Conservation (phyloP, 2,888 invertebrate species). For the Ophion ventricosus region DNA sequence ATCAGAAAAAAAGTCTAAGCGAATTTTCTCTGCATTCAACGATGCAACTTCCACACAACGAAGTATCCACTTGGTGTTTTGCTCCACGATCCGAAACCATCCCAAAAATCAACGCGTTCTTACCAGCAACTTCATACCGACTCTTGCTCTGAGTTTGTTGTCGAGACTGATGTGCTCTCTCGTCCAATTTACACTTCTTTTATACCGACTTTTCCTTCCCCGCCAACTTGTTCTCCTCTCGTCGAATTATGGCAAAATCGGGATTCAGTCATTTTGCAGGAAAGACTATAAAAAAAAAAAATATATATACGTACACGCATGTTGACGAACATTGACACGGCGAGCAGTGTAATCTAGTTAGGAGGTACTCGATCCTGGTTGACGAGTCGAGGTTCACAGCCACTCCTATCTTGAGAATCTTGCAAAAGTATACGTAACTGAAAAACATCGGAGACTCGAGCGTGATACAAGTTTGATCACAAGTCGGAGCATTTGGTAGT, state of each 20-base stretch:
- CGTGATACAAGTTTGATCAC: conserved; percentile 46
- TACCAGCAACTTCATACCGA: conserved; percentile 76
- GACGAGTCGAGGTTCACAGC: conserved; percentile 66
- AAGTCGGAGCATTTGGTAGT: conserved; percentile 19
- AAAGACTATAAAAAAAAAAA: background rate
- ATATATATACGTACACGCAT: background rate
- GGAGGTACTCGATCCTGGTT: conserved; percentile 61
- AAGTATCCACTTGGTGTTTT: background rate
- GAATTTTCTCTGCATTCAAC: too few species aligned
- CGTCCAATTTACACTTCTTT: conserved; percentile 72
- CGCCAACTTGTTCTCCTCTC: conserved; percentile 62
- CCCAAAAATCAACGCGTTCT: conserved; percentile 50
- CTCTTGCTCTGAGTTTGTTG: conserved; percentile 57
- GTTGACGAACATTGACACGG: conserved; percentile 55
- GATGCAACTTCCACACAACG: background rate
- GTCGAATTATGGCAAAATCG: conserved; percentile 72
- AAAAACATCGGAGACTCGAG: conserved; percentile 36
- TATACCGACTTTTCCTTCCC: conserved; percentile 71
- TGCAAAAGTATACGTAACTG: conserved; percentile 69
- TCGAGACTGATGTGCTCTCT: conserved; percentile 70
- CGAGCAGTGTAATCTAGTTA: conserved; percentile 40
- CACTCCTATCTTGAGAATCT: conserved; percentile 72
- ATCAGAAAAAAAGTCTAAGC: too few species aligned
- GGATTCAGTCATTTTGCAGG: conserved; percentile 64
- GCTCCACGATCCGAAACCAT: background rate